These are phyloP conservation scores for Varanus komodoensis DNA, from an alignment of 2,113 vertebrate species.

Conservation along the genomic window DNA sequence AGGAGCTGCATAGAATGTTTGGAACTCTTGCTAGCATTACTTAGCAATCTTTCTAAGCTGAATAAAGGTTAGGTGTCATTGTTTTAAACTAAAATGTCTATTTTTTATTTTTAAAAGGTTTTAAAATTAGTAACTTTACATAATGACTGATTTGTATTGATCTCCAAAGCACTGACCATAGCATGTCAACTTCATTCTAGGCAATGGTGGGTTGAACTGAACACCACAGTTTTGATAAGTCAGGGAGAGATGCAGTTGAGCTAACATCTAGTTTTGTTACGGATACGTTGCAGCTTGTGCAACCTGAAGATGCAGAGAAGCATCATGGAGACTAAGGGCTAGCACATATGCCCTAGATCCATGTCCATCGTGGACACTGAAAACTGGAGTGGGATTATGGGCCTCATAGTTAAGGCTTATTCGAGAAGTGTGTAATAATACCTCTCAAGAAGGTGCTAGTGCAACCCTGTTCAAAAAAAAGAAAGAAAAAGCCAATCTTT, in stretches of 20 bases:
- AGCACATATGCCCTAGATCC: not conserved
- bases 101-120: not conserved
- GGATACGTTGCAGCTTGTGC: not conserved
- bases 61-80: not conserved
- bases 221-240: not conserved
- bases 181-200: not conserved
- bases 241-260: not conserved
- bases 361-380: not conserved
- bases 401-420: not conserved
- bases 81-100: not conserved
- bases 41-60: not conserved
- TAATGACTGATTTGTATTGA: not conserved
- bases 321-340: too few relatives aligned
- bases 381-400: not conserved
- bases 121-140: not conserved
- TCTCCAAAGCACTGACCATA: too few relatives aligned
- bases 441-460: not conserved
- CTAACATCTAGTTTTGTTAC: not conserved
- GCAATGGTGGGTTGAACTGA: not conserved
- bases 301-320: too few relatives aligned
- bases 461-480: not conserved
- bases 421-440: not conserved
- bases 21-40: not conserved
- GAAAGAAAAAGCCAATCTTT: not conserved
- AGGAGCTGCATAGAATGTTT: slow-evolving; percentile 63